These are phyloP conservation scores for Apis florea DNA, from an alignment of 1,140 invertebrate species.

Conservation along the genomic window DNA sequence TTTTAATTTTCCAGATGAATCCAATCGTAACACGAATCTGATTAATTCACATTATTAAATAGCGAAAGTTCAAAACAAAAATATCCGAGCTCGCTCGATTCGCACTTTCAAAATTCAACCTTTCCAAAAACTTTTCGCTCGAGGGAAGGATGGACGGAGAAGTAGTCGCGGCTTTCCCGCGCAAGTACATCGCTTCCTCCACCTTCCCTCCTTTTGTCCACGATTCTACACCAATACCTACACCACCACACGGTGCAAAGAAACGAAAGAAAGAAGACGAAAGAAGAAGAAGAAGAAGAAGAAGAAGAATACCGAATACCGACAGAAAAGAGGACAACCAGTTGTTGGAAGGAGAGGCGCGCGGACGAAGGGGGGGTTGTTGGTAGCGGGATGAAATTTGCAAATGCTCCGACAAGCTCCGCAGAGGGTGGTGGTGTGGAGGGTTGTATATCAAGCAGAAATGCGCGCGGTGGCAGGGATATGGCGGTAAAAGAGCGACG, in stretches of 20 bases:
- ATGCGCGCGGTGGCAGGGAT: slow-evolving; percentile 51
- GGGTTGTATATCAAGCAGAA: slow-evolving; percentile 57
- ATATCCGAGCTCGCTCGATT: no score
- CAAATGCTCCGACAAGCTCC: slow-evolving; percentile 47
- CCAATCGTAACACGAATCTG: no score
- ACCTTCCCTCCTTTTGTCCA: slow-evolving; percentile 40
- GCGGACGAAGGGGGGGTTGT: background rate
- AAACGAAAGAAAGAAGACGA: no score
- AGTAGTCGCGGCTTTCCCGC: slow-evolving; percentile 1
- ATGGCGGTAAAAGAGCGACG: slow-evolving; percentile 63
- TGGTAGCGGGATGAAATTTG: slow-evolving; percentile 50
- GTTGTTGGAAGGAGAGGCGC: background rate
- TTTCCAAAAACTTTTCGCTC: background rate
- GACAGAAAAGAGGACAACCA: background rate
- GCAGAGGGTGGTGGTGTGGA: background rate
- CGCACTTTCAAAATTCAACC: background rate
- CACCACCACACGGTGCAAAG: no score
- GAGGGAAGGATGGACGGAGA: no score
- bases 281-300: background rate
- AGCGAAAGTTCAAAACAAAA: no score
- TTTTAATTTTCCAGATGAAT: no score
- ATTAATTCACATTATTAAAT: no score
- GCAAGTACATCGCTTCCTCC: slow-evolving; percentile 38
- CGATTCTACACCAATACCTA: background rate
- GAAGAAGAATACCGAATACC: background rate